Conservation (phyloP, 2,888 invertebrate genomes). For the Oxytorus armatus region DNA sequence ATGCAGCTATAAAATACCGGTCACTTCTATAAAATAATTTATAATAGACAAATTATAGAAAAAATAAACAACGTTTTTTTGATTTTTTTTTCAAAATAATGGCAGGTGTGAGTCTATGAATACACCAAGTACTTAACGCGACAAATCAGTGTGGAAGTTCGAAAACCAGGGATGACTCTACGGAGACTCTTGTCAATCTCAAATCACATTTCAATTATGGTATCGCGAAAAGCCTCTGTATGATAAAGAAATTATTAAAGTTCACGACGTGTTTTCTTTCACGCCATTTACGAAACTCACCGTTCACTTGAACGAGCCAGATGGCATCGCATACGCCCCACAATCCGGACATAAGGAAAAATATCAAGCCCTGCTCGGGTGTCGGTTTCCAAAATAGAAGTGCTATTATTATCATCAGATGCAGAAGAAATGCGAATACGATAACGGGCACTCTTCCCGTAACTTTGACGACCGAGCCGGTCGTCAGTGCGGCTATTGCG, state of each 20-base stretch:
- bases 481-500: constrained; percentile 93
- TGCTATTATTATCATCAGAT: constrained; percentile 89
- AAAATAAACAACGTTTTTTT: no score
- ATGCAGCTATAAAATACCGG: no score
- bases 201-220: constrained; percentile 2
- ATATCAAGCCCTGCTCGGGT: constrained; percentile 88
- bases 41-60: no score
- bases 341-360: constrained; percentile 92
- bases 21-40: no score
- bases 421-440: constrained; percentile 89
- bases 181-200: neutral
- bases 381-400: constrained; percentile 91
- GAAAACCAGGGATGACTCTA: no score
- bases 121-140: no score
- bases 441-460: constrained; percentile 93
- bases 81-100: no score
- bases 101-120: no score
- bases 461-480: constrained; percentile 91
- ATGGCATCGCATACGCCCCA: constrained; percentile 96
- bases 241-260: constrained; percentile 24
- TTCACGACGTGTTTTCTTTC: constrained; percentile 13
- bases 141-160: no score
- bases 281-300: constrained; percentile 85
- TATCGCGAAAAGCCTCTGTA: constrained; percentile 5
- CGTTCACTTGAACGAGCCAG: constrained; percentile 96